Conservation (phyloP, 2,797 vertebrate species). For the Myotis daubentonii region DNA sequence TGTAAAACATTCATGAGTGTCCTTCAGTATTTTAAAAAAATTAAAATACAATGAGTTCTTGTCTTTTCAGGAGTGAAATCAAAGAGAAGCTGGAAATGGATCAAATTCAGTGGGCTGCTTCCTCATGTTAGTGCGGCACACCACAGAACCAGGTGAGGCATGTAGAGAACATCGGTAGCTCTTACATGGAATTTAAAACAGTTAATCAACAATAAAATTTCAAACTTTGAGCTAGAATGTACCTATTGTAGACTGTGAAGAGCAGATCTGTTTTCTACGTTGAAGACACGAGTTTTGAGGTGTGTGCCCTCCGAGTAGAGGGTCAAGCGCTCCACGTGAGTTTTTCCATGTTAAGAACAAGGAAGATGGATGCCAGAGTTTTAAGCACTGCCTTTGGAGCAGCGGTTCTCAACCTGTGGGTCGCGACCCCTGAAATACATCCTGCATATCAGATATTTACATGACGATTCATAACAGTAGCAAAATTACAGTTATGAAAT, state of each 20-base stretch:
- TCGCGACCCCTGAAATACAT: no score
- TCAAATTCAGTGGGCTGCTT: not conserved
- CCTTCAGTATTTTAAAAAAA: not conserved
- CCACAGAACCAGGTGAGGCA: not conserved
- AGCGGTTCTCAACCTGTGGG: no score
- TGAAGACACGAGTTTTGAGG: not conserved
- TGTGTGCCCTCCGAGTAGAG: not conserved
- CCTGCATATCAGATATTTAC: no score
- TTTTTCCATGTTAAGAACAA: not conserved
- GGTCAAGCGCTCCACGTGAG: not conserved
- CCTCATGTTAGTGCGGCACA: not conserved
- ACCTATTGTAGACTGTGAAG: not conserved
- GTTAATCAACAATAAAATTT: not conserved
- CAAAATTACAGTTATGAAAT: no score
- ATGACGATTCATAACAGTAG: no score
- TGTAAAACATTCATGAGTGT: not conserved
- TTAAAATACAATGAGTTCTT: not conserved
- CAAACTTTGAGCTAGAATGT: slow-evolving; percentile 25
- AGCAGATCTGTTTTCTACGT: not conserved
- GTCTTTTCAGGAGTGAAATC: not conserved
- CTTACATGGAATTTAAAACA: not conserved
- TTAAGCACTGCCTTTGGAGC: not conserved
- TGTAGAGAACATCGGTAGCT: not conserved
- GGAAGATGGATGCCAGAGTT: not conserved
- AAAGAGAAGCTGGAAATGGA: slow-evolving; percentile 3